Conservation (phyloP, 1,140 invertebrate species). For the Lucilia sericata region DNA sequence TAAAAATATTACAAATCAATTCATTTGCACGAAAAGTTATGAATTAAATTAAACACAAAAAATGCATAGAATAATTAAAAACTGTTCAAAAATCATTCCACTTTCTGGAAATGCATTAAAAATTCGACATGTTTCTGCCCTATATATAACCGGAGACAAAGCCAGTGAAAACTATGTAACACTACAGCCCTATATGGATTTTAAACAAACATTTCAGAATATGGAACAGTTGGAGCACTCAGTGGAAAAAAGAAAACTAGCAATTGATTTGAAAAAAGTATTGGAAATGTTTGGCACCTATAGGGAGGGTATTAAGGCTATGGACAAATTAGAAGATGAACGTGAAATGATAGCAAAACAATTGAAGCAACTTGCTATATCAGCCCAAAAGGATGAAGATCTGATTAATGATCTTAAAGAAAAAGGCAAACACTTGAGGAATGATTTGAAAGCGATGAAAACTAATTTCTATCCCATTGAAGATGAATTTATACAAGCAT, state of each 20-base stretch:
- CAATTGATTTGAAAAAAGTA: slow-evolving; percentile 69
- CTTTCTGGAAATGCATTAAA: neutral
- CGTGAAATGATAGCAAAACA: slow-evolving; percentile 56
- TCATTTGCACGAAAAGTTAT: neutral
- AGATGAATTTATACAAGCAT: slow-evolving; percentile 70
- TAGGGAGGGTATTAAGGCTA: slow-evolving; percentile 66
- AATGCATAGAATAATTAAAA: slow-evolving; percentile 12
- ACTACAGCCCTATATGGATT: slow-evolving; percentile 72
- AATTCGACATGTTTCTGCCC: slow-evolving; percentile 68
- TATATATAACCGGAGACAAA: slow-evolving; percentile 73
- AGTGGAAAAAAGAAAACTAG: slow-evolving; percentile 67
- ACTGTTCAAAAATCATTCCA: neutral
- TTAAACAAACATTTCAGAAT: slow-evolving; percentile 70
- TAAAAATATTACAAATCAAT: neutral
- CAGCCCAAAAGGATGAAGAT: slow-evolving; percentile 56
- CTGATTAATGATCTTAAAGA: slow-evolving; percentile 63
- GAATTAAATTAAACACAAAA: neutral
- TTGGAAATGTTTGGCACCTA: slow-evolving; percentile 71
- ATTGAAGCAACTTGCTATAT: slow-evolving; percentile 56
- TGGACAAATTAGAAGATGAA: slow-evolving; percentile 66
- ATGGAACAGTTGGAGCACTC: slow-evolving; percentile 68
- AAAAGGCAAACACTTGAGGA: slow-evolving; percentile 69
- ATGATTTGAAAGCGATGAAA: slow-evolving; percentile 71
- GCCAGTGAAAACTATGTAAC: slow-evolving; percentile 71
- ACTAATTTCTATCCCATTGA: slow-evolving; percentile 71